Percentiles rank a stretch among this genome's conserved stretches.
Evolutionary conservation across 2,888 invertebrate genomes (phyloP).

Genomic region (Tipula lateralis): DNA sequence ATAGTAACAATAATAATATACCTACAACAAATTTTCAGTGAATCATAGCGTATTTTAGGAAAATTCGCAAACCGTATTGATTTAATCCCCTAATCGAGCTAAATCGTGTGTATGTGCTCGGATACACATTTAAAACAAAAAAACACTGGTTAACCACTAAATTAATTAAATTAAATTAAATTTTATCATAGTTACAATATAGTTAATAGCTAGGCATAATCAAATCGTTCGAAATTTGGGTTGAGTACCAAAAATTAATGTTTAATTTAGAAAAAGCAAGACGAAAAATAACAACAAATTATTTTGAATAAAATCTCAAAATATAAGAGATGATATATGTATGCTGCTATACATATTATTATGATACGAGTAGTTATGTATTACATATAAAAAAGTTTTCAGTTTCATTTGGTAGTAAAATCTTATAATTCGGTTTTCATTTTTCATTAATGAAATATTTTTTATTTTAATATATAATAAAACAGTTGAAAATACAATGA

Average conservation of each 20-base stretch:
- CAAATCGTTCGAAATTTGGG: background rate
- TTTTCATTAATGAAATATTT: slow-evolving; percentile 2
- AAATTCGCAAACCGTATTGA: slow-evolving; percentile 1
- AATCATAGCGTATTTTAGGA: background rate
- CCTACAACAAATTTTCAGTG: background rate
- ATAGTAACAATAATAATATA: background rate
- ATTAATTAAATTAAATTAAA: background rate
- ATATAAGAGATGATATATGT: background rate
- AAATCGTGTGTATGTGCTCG: background rate
- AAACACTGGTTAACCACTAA: background rate
- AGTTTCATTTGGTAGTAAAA: background rate
- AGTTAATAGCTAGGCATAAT: too few species aligned
- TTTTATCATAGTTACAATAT: background rate
- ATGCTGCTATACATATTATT: background rate
- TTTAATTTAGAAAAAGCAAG: background rate
- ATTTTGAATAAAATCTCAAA: background rate
- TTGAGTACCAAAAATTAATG: background rate
- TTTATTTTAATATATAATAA: background rate
- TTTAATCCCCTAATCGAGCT: background rate
- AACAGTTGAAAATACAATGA: background rate
- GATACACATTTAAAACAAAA: background rate
- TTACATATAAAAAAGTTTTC: background rate
- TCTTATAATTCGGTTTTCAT: background rate
- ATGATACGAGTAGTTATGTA: background rate
- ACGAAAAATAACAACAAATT: background rate